Evolutionary conservation across 2,113 vertebrate species (phyloP).

Genomic region (Tachysurus vachellii): DNA sequence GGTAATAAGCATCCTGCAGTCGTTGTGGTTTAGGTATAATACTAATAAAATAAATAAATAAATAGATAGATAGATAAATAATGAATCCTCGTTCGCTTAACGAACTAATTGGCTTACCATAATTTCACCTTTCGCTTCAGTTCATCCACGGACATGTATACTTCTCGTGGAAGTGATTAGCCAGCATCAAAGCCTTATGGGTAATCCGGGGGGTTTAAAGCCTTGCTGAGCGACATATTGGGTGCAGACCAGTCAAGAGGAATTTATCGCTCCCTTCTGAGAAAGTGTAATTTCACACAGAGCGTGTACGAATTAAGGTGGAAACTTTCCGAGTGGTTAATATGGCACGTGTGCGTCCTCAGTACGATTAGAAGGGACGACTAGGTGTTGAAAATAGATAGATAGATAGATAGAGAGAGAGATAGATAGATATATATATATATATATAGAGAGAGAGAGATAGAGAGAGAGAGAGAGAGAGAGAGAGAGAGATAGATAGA

Average conservation of each 20-base stretch:
- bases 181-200: background rate
- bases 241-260: background rate
- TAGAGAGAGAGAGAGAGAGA: too few species aligned
- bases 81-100: background rate
- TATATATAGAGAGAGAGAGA: too few species aligned
- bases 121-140: background rate
- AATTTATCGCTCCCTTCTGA: background rate
- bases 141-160: background rate
- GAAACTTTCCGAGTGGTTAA: background rate
- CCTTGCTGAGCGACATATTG: background rate
- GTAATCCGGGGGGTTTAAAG: conserved; percentile 6
- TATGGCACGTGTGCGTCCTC: background rate
- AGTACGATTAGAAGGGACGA: background rate
- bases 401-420: too few species aligned
- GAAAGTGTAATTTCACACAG: background rate
- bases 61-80: too few species aligned
- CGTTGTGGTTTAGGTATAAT: too few species aligned
- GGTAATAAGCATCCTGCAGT: background rate
- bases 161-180: background rate
- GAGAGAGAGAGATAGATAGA: too few species aligned
- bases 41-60: too few species aligned
- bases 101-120: conserved; percentile 7
- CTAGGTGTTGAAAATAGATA: too few species aligned
- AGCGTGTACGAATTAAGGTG: background rate
- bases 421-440: too few species aligned